phyloP scores from a whole-genome alignment of 2,888 invertebrate species.

The Apodemia hepburni region DNA sequence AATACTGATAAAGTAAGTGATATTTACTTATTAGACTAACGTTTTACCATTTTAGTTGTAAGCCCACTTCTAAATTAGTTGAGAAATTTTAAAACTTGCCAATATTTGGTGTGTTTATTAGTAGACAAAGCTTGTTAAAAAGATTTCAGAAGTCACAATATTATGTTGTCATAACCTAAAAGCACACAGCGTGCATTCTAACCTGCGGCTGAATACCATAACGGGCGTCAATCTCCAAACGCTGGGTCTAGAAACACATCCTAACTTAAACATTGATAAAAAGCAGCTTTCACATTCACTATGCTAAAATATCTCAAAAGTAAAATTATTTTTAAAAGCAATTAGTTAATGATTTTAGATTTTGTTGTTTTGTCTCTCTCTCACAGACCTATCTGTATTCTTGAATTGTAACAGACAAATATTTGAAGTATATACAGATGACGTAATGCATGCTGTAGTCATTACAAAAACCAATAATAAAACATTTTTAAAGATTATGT shows the following conservation, averaged over 20 bases:
- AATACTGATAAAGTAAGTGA: neutral
- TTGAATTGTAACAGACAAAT: neutral
- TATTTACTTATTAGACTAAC: slow-evolving; percentile 2
- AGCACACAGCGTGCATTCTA: slow-evolving; percentile 77
- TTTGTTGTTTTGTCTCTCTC: no score
- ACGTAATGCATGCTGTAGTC: no score
- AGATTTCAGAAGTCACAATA: slow-evolving; percentile 17
- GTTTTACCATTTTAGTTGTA: slow-evolving; percentile 2
- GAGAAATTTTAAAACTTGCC: neutral
- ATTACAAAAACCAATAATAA: no score
- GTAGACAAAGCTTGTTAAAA: slow-evolving; percentile 5
- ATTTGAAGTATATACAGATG: no score
- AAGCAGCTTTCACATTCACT: no score
- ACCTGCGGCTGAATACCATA: slow-evolving; percentile 93
- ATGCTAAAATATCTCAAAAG: no score
- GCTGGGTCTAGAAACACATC: slow-evolving; percentile 88
- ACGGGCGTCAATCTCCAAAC: slow-evolving; percentile 94
- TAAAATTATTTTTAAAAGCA: no score
- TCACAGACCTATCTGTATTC: no score
- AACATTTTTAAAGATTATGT: no score
- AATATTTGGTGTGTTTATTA: slow-evolving; percentile 1
- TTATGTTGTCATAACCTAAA: slow-evolving; percentile 27
- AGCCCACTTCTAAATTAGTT: slow-evolving; percentile 13
- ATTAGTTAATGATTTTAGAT: no score
- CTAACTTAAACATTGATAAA: slow-evolving; percentile 27